These are phyloP conservation scores for Strix aluco DNA, from an alignment of 2,113 vertebrate species.

Conservation along the genomic window DNA sequence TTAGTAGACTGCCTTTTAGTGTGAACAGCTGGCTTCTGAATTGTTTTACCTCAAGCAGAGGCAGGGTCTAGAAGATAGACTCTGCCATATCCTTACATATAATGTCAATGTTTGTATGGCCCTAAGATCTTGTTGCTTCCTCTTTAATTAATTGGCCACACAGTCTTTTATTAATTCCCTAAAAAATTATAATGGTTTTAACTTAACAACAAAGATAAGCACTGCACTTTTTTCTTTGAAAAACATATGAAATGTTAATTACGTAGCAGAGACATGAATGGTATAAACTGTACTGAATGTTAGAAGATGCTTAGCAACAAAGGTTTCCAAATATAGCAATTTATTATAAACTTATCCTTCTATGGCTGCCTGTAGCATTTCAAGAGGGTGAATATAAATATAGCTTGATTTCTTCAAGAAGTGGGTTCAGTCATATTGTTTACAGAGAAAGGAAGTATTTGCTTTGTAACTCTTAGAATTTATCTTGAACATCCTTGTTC, in stretches of 20 bases:
- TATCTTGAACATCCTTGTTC: slow-evolving; percentile 72
- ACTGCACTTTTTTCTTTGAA: slow-evolving; percentile 3
- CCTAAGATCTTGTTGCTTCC: slow-evolving; percentile 1
- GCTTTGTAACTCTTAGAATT: slow-evolving; percentile 68
- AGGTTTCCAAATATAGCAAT: slow-evolving; percentile 86
- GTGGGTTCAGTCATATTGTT: slow-evolving; percentile 82
- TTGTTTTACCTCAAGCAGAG: slow-evolving; percentile 37
- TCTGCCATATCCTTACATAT: neutral
- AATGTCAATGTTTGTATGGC: slow-evolving; percentile 22
- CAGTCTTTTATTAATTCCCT: slow-evolving; percentile 61
- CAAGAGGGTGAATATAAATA: slow-evolving; percentile 84
- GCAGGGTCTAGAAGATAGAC: neutral
- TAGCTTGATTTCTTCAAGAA: slow-evolving; percentile 82
- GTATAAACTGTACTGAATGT: slow-evolving; percentile 82
- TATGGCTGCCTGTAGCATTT: slow-evolving; percentile 87
- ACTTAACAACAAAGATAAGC: slow-evolving; percentile 68
- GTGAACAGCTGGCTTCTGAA: slow-evolving; percentile 32
- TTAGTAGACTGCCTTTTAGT: slow-evolving; percentile 15
- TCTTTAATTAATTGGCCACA: slow-evolving; percentile 43
- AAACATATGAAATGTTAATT: slow-evolving; percentile 81
- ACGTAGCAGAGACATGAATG: slow-evolving; percentile 76
- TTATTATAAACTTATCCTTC: slow-evolving; percentile 86
- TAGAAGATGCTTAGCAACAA: slow-evolving; percentile 83
- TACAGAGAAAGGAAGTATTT: slow-evolving; percentile 81
- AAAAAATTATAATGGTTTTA: slow-evolving; percentile 57